phyloP scores from a whole-genome alignment of 1,140 invertebrate species.

The Drosophila arawakana region DNA sequence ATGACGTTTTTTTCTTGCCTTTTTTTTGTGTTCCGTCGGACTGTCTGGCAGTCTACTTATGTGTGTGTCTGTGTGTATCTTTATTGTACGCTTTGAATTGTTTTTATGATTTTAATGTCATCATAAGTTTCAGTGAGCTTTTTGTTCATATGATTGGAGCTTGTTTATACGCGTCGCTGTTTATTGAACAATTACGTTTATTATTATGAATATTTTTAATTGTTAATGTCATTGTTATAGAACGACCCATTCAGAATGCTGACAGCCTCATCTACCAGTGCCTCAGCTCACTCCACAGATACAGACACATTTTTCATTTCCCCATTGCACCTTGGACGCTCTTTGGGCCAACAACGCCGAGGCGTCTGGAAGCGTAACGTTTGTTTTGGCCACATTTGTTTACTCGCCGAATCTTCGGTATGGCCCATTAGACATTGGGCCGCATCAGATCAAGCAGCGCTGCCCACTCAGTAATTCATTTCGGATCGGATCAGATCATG shows the following conservation, averaged over 20 bases:
- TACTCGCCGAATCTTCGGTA: constrained; percentile 23
- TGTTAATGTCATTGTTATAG: constrained; percentile 79
- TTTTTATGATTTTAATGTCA: constrained; percentile 83
- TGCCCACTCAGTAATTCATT: constrained; percentile 21
- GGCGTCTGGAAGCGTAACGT: constrained; percentile 52
- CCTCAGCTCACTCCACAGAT: background rate
- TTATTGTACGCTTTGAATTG: constrained; percentile 81
- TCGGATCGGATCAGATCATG: constrained; percentile 31
- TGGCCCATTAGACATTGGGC: background rate
- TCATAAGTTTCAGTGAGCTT: constrained; percentile 76
- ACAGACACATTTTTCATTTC: background rate
- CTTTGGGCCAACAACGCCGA: constrained; percentile 51
- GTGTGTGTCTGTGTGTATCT: constrained; percentile 59
- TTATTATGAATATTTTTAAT: constrained; percentile 82
- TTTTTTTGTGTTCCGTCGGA: constrained; percentile 29
- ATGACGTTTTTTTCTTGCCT: constrained; percentile 48
- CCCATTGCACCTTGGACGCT: constrained; percentile 12
- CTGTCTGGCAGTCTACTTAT: constrained; percentile 17
- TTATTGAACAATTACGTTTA: constrained; percentile 82
- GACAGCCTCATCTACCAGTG: constrained; percentile 42
- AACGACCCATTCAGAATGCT: constrained; percentile 46
- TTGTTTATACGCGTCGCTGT: constrained; percentile 75
- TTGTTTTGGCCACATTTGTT: constrained; percentile 29
- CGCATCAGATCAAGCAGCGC: background rate
- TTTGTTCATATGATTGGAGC: constrained; percentile 66